phyloP scores from a whole-genome alignment of 2,113 vertebrate species.

The Zosterops hypoxanthus region DNA sequence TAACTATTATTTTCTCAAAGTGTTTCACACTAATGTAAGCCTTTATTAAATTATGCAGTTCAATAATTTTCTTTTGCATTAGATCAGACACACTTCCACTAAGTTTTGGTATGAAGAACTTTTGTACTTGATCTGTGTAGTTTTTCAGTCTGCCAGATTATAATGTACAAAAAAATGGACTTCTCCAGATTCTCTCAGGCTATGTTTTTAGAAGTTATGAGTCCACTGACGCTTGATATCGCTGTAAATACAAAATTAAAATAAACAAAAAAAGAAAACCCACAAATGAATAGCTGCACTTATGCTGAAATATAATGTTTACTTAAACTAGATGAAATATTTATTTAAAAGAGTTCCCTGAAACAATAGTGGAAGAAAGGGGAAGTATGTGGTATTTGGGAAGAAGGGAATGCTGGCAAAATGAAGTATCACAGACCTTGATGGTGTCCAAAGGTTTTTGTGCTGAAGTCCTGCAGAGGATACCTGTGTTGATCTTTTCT shows the following conservation, averaged over 20 bases:
- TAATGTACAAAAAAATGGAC: not conserved
- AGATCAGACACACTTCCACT: not conserved
- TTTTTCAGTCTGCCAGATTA: not conserved
- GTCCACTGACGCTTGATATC: not conserved
- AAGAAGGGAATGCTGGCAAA: not conserved
- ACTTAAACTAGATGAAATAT: not conserved
- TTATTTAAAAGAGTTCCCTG: not conserved
- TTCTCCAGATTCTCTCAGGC: not conserved
- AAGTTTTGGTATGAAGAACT: not conserved
- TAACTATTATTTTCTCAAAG: not conserved
- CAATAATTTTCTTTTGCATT: not conserved
- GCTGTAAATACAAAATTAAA: not conserved
- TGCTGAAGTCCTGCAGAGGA: not conserved
- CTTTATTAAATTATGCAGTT: not conserved
- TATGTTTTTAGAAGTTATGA: not conserved
- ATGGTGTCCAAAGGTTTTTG: not conserved
- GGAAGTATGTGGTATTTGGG: not conserved
- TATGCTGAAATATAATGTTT: not conserved
- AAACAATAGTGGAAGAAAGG: not conserved
- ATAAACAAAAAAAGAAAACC: rapidly evolving
- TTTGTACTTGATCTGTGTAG: not conserved
- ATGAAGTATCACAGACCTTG: not conserved
- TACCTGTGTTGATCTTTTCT: not conserved
- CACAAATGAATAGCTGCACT: not conserved
- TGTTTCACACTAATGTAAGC: not conserved